Base-by-base conservation (phyloP, 2,888 invertebrate species). In the Latrodectus hesperus region DNA sequence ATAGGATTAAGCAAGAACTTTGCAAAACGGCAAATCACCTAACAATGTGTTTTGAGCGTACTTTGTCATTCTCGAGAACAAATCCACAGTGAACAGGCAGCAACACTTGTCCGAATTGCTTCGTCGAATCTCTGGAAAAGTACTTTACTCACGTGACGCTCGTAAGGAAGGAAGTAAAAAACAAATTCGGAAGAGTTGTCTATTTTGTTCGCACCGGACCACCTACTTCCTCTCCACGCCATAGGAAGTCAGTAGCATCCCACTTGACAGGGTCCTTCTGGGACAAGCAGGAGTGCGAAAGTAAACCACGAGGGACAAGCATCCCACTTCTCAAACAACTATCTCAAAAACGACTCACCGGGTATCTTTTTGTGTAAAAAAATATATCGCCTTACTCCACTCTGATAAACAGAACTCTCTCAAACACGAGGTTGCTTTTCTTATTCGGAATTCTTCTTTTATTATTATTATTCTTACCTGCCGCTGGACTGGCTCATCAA, bases 201-300 rank as follows among this genome's bases (percentile, higher is more conserved):
- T 74, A 81, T 78, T 84, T 78, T 78, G 75, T 78, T 84, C 78
- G 55, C 73, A 78, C 17, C 78, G 73, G 84, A 73, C 73, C 67
- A 49, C 73, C 65, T 84, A 52, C 65, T 52, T 72, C 67, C 55
- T 51, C 38, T n/a, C 38, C 51, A 65, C 78, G 49, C n/a, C 10
- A 16, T 16, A 12, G 14, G 6, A 12, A 60, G 12, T n/a, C 60
- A 16, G 14, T 60, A 60, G 60, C 60, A 60, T 49, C 67, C 67
- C 78, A 84, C 84, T 78, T 84, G 84, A 84, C 84, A 78, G 73
- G 55, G 75, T 78, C 78, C 84, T 84, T 73, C 73, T 60, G 84
- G 78, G 84, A 84, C 77, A 84, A 73, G 67, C 77, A 84, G 78
- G 65, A 73, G 84, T 77, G 78, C 71, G 84, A 78, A 84, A 49